Conservation (phyloP, 2,888 invertebrate genomes). For the Eumerus sabulonum region DNA sequence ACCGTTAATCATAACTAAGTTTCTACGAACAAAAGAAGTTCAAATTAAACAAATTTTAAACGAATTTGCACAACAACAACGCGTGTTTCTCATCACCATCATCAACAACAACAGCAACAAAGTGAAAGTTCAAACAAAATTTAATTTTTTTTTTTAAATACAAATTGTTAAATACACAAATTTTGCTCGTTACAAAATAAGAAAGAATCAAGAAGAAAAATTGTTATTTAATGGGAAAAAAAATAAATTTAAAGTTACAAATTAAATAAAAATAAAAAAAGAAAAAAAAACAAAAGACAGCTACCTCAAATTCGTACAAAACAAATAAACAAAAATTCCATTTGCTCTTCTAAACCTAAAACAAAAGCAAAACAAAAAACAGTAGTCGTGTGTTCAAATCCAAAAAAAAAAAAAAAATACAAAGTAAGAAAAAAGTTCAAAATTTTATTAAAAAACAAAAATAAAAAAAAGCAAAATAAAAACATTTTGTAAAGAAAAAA, state of each 20-base stretch:
- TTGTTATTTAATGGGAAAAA: slow-evolving; percentile 67
- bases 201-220: slow-evolving; percentile 3
- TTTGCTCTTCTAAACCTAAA: slow-evolving; percentile 61
- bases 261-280: slow-evolving; percentile 29
- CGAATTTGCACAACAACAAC: slow-evolving; percentile 60
- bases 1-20: slow-evolving; percentile 64
- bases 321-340: slow-evolving; percentile 40
- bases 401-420: no score
- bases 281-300: slow-evolving; percentile 59
- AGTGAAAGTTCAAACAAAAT: slow-evolving; percentile 64
- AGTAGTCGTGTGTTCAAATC: slow-evolving; percentile 56
- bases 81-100: slow-evolving; percentile 46
- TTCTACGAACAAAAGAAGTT: slow-evolving; percentile 62
- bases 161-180: slow-evolving; percentile 66
- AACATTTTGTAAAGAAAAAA: slow-evolving; percentile 8
- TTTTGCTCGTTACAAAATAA: slow-evolving; percentile 50
- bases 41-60: slow-evolving; percentile 51
- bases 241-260: slow-evolving; percentile 24
- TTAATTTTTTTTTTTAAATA: slow-evolving; percentile 56
- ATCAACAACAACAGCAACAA: background rate
- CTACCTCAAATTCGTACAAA: slow-evolving; percentile 68
- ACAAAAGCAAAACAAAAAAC: slow-evolving; percentile 38
- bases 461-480: slow-evolving; percentile 22
- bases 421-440: slow-evolving; percentile 49
- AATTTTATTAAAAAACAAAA: slow-evolving; percentile 38